Evolutionary conservation across 2,888 invertebrate genomes (phyloP), one percentile per base, ranked within the genome.

Genomic region (Molanna angustata): DNA sequence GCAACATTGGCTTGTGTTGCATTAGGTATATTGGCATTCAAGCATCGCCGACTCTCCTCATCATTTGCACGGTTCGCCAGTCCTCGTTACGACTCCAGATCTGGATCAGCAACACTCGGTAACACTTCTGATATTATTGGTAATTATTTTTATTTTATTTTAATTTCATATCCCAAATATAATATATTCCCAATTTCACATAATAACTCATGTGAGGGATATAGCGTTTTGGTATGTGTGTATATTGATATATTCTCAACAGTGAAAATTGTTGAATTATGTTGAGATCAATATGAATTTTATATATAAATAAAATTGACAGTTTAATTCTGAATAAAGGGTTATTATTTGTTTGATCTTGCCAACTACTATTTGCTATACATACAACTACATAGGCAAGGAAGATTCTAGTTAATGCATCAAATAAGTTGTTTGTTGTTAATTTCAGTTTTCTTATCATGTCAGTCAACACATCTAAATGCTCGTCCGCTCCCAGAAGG

Each of bases 81-180:
- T 68, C 87, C 87, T 61, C 88, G 89, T 69, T 94, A 94, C 69
- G 90, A 91, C 73, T 86, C 87, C 47, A 80, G 91, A 60, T 85
- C 92, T 44, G 93, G 90, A 42, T 88, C 92, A 62, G 91, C 94
- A 35, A 90, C 90, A 47, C 89, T 94, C 67, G 82, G 84, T 31
- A 84, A 84, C 61, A 84, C 53, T 37, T 33, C 55, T 2, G 59
- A 59, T 42, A 56, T 56, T 35, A 49, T 59, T 20, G 59, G 58
- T 57, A 33, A 47, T 44, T 31, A 37, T 37, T n/a, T 4, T 35
- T 35, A 4, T 11, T n/a, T n/a, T n/a, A n/a, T n/a, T n/a, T n/a
- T n/a, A n/a, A n/a, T n/a, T n/a, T n/a, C n/a, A n/a, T n/a, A n/a
- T n/a, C n/a, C n/a, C n/a, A n/a, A n/a, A n/a, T n/a, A n/a, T n/a